Base-by-base conservation (phyloP, 2,888 invertebrate species). In the Dorcus parallelipipedus region DNA sequence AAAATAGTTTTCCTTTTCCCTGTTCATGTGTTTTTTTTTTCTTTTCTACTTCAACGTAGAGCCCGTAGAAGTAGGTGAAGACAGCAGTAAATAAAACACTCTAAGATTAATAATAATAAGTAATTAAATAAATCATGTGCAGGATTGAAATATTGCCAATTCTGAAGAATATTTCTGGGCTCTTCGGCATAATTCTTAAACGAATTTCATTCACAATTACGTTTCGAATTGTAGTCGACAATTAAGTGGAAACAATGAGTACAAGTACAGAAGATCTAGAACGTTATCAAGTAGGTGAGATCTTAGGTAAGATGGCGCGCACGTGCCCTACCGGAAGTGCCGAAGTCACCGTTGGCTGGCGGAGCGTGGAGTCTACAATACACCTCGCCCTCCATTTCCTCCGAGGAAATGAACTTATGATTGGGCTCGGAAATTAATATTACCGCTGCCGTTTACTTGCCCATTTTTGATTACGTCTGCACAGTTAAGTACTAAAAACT, bases 301-400 rank as follows among this genome's bases (percentile, higher is more conserved):
- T 60, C 58, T 66, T 63, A 64, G 64, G 67, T 67, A 70, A 71
- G 71, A 72, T 71, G 70, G 70, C 68, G 65, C 65, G 73, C 75
- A 75, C 75, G 75, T 75, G 75, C 75, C 74, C 71, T 66, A 71
- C 72, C 70, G 75, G 75, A 75, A 75, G 73, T 73, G 67, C 68
- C 69, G 68, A 68, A 71, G 74, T 75, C 73, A 75, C 73, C 71
- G 74, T 75, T 75, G 75, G 70, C 67, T 71, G 73, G 63, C 71
- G 67, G 73, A 75, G 69, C 75, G 73, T 74, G 73, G 69, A 72
- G 66, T 66, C 67, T 67, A 71, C 70, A 72, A 71, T 69, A 63
- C 69, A 71, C 71, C 66, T 63, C 66, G 64, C 67, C 67, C 66
- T 65, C 64, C 70, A 71, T 71, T 71, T 72, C 70, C 68, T 66